A percentile compares a stretch with the other conserved stretches of the same genome.
phyloP scores from a whole-genome alignment of 2,797 vertebrate genomes.

The Iguana delicatissima region DNA sequence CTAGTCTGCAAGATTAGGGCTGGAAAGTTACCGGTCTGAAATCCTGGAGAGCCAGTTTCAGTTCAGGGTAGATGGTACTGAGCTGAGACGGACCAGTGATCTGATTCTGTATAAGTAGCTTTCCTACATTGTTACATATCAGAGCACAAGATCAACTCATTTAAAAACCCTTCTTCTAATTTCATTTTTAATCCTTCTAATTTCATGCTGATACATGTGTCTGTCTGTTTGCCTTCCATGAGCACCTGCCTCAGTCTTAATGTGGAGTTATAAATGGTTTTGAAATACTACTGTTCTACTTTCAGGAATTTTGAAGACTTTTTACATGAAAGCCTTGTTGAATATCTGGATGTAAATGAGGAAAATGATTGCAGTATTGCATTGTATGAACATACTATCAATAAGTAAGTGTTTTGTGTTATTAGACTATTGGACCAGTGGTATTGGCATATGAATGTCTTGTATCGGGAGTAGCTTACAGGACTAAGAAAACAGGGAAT shows the following conservation, averaged over 20 bases:
- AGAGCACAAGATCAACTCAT: not conserved
- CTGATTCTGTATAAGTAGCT: not conserved
- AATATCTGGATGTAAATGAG: conserved; percentile 98
- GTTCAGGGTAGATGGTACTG: not conserved
- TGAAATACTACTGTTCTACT: not conserved
- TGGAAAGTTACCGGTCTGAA: not conserved
- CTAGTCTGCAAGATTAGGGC: not conserved
- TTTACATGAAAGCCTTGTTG: conserved; percentile 95
- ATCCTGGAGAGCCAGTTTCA: not conserved
- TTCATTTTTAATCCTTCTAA: not conserved
- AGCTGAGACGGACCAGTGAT: not conserved
- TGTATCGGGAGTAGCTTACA: conserved; percentile 18
- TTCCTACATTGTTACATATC: not conserved
- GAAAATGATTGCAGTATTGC: conserved; percentile 98
- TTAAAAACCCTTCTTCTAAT: not conserved
- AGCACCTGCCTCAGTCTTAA: not conserved
- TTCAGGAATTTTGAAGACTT: conserved; percentile 97
- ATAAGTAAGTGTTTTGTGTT: conserved; percentile 84
- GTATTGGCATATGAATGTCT: not conserved
- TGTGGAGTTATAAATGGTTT: not conserved
- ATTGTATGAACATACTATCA: conserved; percentile 94
- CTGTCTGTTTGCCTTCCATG: not conserved
- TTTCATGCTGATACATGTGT: not conserved
- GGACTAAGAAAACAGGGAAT: not conserved
- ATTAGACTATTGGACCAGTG: not conserved